Evolutionary conservation across 1,140 invertebrate species (phyloP).

Genomic region (Solen grandis): DNA sequence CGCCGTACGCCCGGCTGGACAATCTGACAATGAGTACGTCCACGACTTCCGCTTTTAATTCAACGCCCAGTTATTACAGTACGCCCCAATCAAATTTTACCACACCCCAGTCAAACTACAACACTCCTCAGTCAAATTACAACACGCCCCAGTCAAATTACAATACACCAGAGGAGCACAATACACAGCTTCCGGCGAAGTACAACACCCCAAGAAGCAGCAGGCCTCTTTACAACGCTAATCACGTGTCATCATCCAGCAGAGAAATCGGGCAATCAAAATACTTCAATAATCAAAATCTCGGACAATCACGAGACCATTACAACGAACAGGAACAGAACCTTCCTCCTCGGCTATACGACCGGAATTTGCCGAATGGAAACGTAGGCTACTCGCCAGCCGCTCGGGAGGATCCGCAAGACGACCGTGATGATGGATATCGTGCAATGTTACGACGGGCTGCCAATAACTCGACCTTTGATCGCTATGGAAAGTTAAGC

Average conservation of each 20-base stretch:
- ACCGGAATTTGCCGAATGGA: constrained; percentile 7
- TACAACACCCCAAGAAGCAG: background rate
- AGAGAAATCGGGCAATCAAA: background rate
- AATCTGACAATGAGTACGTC: background rate
- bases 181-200: too few relatives aligned
- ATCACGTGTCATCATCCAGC: too few relatives aligned
- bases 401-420: too few relatives aligned
- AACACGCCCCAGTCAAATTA: background rate
- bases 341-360: background rate
- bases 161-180: too few relatives aligned
- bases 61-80: background rate
- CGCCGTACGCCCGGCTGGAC: constrained; percentile 14
- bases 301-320: background rate
- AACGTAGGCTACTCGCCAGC: background rate
- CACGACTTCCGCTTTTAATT: background rate
- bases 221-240: too few relatives aligned
- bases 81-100: background rate
- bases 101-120: background rate
- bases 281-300: constrained; percentile 1
- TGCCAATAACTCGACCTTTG: constrained; percentile 35
- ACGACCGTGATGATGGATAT: constrained; percentile 44
- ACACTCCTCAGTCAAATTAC: background rate
- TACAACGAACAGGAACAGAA: background rate
- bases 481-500: constrained; percentile 2
- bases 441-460: constrained; percentile 37